Evolutionary conservation across 2,797 vertebrate species (phyloP), one percentile per base, ranked within the genome.

Genomic region (Chaunax sp.): DNA sequence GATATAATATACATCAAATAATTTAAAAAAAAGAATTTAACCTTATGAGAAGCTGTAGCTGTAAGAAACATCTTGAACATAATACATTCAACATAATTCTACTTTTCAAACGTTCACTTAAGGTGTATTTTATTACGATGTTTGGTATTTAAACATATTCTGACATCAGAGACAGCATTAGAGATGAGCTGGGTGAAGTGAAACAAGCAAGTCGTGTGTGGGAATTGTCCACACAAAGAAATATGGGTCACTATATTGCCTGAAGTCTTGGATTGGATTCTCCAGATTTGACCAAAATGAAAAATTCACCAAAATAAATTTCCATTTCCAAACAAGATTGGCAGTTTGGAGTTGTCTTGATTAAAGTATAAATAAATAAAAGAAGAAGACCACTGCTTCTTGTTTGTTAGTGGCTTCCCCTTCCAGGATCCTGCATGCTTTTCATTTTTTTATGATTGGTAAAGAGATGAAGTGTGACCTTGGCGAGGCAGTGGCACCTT

Each of bases 371-470:
- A 30, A 30, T 30, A 4, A 30, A 4, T 30, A 30, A 30, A 30
- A 30, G 4, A 30, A 69, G 26, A 59, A 28, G 30, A 67, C 54
- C 55, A 53, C 47, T 64, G 50, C 53, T 43, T 12, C 19, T 22
- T 52, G 69, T 75, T 80, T 81, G 71, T 70, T 72, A 69, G n/a
- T 72, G 64, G 38, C 60, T 55, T 30, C 6, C 5, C 60, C 64
- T 78, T 61, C 65, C 67, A 69, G 75, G 79, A 82, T 66, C 69
- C 65, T 53, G 69, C 68, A 60, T 62, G 61, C 64, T 82, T 88
- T 89, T 86, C 81, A 89, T 87, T 87, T 85, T 79, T 90, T 85
- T 84, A 79, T 69, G 16, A 69, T 79, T 77, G 73, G 79, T 78
- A 69, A 47, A 76, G 82, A 82, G 81, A 82, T 81, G 85, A 70